These are phyloP conservation scores for Perccottus glenii DNA, from an alignment of 2,113 vertebrate species.

Conservation along the genomic window DNA sequence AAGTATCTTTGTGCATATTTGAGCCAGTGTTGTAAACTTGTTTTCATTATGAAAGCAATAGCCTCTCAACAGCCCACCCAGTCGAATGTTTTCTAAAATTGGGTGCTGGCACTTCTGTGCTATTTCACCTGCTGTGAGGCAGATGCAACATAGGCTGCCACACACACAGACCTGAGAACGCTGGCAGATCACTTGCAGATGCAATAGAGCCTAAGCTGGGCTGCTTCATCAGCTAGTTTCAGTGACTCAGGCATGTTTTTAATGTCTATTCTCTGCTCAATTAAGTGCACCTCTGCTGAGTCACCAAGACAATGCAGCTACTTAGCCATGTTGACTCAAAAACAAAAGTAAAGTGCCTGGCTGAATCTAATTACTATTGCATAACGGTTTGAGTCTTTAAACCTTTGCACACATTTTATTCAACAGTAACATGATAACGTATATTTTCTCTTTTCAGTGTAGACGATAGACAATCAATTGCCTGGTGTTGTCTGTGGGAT, in stretches of 20 bases:
- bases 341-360: slow-evolving; percentile 12
- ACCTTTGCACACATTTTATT: too few relatives aligned
- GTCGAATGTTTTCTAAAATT: slow-evolving; percentile 47
- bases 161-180: slow-evolving; percentile 2
- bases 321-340: slow-evolving; percentile 21
- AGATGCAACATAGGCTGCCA: slow-evolving; percentile 52
- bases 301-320: slow-evolving; percentile 24
- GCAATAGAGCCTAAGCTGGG: slow-evolving; percentile 26
- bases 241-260: slow-evolving; percentile 40
- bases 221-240: slow-evolving; percentile 56
- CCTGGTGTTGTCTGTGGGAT: background rate
- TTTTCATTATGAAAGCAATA: slow-evolving; percentile 31
- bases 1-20: background rate
- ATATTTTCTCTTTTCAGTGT: background rate
- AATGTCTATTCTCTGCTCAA: slow-evolving; percentile 37
- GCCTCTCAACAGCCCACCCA: slow-evolving; percentile 46
- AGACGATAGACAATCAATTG: background rate
- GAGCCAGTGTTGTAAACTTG: slow-evolving; percentile 15
- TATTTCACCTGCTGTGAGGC: slow-evolving; percentile 72
- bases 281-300: slow-evolving; percentile 54
- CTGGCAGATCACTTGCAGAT: slow-evolving; percentile 49
- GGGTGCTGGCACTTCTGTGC: slow-evolving; percentile 47
- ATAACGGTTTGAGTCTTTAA: background rate
- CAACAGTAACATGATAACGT: too few relatives aligned
- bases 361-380: background rate